phyloP scores from a whole-genome alignment of 2,113 vertebrate species.

The Phycodurus eques region DNA sequence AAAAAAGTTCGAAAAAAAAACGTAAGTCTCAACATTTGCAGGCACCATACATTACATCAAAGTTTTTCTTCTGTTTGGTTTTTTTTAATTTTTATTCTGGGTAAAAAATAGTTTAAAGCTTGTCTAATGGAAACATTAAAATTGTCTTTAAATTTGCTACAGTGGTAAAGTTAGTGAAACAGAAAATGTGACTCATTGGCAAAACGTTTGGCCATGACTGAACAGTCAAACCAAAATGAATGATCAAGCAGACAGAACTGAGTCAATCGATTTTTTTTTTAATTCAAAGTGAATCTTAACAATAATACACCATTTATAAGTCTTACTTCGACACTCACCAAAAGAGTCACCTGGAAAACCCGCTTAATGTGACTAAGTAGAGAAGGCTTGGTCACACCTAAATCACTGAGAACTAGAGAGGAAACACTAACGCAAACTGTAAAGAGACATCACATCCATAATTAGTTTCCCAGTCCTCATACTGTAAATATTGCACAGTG shows the following conservation, averaged over 20 bases:
- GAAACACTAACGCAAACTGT: constrained; percentile 99
- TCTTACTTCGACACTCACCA: constrained; percentile 99
- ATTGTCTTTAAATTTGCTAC: no score
- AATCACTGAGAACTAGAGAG: constrained; percentile 99
- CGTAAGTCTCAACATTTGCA: no score
- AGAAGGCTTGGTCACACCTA: constrained; percentile 99
- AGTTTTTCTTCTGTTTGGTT: no score
- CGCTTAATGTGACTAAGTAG: constrained; percentile 99
- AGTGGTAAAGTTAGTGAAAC: neutral
- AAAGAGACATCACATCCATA: constrained; percentile 99
- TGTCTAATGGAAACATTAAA: neutral
- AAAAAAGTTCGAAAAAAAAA: no score
- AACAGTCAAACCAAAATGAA: neutral
- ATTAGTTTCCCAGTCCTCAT: constrained; percentile 96
- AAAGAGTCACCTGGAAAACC: constrained; percentile 99
- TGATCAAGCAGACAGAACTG: constrained; percentile 70
- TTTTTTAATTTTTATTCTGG: no score
- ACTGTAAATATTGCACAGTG: constrained; percentile 99
- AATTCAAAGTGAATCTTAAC: constrained; percentile 99
- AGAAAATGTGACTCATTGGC: neutral
- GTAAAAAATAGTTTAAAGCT: no score
- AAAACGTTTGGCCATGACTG: neutral
- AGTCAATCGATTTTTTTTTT: constrained; percentile 93
- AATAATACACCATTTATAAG: constrained; percentile 99
- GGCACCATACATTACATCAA: no score